Conservation (phyloP, 2,797 vertebrate genomes). For the Anabas testudineus region DNA sequence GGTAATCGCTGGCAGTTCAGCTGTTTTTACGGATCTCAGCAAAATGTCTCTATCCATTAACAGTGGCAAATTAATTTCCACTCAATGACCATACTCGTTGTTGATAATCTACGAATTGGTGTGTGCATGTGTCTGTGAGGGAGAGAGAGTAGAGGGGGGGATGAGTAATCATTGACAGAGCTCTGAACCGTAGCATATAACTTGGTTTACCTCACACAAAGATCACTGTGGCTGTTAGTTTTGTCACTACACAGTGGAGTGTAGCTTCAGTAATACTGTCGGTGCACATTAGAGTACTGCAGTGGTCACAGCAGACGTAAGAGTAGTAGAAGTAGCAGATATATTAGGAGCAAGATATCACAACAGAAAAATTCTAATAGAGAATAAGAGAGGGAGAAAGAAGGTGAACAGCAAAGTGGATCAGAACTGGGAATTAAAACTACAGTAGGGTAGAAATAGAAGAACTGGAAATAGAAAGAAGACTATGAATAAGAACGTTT, state of each 20-base stretch:
- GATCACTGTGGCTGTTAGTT: conserved; percentile 37
- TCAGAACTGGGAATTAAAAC: too few species aligned
- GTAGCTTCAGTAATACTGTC: background rate
- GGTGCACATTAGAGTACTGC: background rate
- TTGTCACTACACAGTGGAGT: conserved; percentile 15
- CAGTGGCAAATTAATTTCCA: conserved; percentile 81
- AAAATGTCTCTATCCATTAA: conserved; percentile 87
- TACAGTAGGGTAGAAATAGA: too few species aligned
- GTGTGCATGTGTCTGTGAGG: conserved; percentile 11
- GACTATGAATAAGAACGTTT: too few species aligned
- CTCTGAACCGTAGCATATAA: conserved; percentile 40
- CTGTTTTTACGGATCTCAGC: conserved; percentile 82
- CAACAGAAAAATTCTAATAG: background rate
- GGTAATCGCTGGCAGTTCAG: conserved; percentile 85
- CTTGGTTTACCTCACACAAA: conserved; percentile 48
- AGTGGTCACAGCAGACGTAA: background rate
- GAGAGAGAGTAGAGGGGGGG: background rate
- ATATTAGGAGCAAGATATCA: background rate
- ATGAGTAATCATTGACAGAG: conserved; percentile 38
- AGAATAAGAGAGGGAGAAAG: background rate
- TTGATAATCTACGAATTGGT: conserved; percentile 66
- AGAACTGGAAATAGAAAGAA: too few species aligned
- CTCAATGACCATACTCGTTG: conserved; percentile 75
- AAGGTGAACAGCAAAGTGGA: too few species aligned
- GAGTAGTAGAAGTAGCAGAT: background rate